phyloP scores from a whole-genome alignment of 1,140 invertebrate species.

The Dendrolimus punctatus region DNA sequence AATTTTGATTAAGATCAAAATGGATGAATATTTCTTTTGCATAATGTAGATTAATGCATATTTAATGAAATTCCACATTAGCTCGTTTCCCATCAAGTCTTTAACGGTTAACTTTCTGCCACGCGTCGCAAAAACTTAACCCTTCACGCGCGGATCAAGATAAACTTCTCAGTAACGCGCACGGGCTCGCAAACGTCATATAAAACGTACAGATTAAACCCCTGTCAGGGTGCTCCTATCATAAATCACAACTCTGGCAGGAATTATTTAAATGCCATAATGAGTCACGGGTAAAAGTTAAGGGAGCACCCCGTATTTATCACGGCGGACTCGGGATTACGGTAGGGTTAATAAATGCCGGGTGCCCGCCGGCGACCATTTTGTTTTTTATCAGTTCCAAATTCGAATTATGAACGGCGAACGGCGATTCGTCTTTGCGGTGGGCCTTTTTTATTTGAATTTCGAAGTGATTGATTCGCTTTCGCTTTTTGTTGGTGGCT shows the following conservation, averaged over 20 bases:
- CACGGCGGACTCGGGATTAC: conserved; percentile 32
- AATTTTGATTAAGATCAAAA: too few relatives aligned
- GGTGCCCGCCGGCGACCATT: conserved; percentile 25
- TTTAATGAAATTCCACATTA: too few relatives aligned
- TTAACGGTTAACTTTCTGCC: too few relatives aligned
- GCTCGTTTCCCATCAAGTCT: too few relatives aligned
- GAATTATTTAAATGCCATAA: conserved; percentile 48
- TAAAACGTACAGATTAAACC: conserved; percentile 27
- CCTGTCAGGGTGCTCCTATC: conserved; percentile 19
- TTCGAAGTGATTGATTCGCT: too few relatives aligned
- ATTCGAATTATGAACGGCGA: conserved; percentile 46
- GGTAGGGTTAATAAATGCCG: conserved; percentile 47
- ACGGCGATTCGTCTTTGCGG: conserved; percentile 23
- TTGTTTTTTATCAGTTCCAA: conserved; percentile 45
- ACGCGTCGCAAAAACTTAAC: conserved; percentile 12
- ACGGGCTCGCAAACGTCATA: conserved; percentile 21
- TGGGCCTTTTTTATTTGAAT: conserved; percentile 16
- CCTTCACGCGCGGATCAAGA: conserved; percentile 16
- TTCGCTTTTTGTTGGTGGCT: too few relatives aligned
- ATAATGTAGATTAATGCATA: too few relatives aligned
- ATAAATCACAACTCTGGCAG: conserved; percentile 32
- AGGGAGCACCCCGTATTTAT: conserved; percentile 42
- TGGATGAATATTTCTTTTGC: too few relatives aligned
- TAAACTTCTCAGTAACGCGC: conserved; percentile 4
- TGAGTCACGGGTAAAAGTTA: conserved; percentile 38